Evolutionary conservation across 2,888 invertebrate species (phyloP).

Genomic region (Drosophila glabriapex): DNA sequence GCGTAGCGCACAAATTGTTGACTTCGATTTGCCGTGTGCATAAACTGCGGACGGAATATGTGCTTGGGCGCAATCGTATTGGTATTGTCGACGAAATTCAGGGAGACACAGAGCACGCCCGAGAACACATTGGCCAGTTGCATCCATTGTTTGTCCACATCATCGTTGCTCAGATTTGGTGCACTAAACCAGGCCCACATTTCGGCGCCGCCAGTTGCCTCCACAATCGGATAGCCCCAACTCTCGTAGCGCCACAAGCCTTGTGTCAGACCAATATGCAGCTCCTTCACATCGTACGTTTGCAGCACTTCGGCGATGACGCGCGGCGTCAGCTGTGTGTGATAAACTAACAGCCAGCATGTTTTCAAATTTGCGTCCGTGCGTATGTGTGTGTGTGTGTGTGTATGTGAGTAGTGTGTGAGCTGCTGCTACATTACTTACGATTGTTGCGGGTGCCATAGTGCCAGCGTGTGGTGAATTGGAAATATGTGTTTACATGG

Average conservation of each 20-base stretch:
- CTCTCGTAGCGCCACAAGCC: constrained; percentile 96
- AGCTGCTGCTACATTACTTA: constrained; percentile 85
- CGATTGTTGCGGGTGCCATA: constrained; percentile 87
- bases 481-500: constrained; percentile 95
- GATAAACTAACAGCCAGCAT: constrained; percentile 87
- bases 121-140: constrained; percentile 95
- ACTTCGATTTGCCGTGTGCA: constrained; percentile 85
- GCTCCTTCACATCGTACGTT: constrained; percentile 93
- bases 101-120: constrained; percentile 97
- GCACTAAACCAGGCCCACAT: constrained; percentile 96
- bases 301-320: constrained; percentile 94
- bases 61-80: constrained; percentile 94
- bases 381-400: neutral
- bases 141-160: constrained; percentile 93
- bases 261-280: constrained; percentile 96
- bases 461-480: constrained; percentile 94
- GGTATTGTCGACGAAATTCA: constrained; percentile 95
- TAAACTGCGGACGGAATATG: constrained; percentile 90
- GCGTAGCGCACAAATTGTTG: constrained; percentile 91
- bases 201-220: constrained; percentile 97
- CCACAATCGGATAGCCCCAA: constrained; percentile 97
- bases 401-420: neutral
- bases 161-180: constrained; percentile 82
- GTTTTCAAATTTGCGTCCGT: constrained; percentile 5
- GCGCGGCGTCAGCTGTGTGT: constrained; percentile 95